These are phyloP conservation scores for Hydrotaea cyrtoneurina DNA, from an alignment of 2,888 invertebrate genomes.

Conservation along the genomic window DNA sequence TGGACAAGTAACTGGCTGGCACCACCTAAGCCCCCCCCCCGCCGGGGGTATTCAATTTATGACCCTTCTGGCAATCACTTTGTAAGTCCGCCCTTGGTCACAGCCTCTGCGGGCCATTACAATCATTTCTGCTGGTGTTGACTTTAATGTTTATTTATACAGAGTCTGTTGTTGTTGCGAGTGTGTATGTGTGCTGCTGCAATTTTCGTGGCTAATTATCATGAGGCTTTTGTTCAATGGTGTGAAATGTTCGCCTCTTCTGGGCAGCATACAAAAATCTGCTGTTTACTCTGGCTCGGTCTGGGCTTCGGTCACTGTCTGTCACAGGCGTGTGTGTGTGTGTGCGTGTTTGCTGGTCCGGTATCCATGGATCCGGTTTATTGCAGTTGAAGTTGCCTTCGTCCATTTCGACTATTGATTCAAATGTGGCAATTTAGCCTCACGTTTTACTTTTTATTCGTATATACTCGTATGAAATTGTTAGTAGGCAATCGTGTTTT, in stretches of 20 bases:
- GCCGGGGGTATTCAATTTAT: not conserved
- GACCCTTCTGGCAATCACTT: not conserved
- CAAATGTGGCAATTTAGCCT: not conserved
- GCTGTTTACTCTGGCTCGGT: not conserved
- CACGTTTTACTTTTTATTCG: not conserved
- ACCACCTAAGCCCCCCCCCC: too few species aligned
- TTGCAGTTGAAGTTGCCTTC: not conserved
- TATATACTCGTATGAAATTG: not conserved
- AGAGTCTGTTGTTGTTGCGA: not conserved
- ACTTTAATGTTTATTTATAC: not conserved
- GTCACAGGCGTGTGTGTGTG: not conserved
- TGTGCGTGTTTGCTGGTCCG: not conserved
- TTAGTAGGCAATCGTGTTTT: not conserved
- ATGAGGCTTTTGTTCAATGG: slow-evolving; percentile 28
- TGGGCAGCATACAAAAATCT: not conserved
- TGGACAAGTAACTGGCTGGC: too few species aligned
- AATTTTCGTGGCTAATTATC: slow-evolving; percentile 31
- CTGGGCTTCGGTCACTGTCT: not conserved
- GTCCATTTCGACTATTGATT: not conserved
- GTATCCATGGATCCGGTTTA: not conserved
- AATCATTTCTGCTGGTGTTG: not conserved
- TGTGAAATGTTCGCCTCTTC: slow-evolving; percentile 1
- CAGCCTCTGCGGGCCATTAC: not conserved
- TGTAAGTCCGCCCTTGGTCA: not conserved
- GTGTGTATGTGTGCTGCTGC: not conserved